phyloP scores from a whole-genome alignment of 2,113 vertebrate genomes.

The Caloenas nicobarica region DNA sequence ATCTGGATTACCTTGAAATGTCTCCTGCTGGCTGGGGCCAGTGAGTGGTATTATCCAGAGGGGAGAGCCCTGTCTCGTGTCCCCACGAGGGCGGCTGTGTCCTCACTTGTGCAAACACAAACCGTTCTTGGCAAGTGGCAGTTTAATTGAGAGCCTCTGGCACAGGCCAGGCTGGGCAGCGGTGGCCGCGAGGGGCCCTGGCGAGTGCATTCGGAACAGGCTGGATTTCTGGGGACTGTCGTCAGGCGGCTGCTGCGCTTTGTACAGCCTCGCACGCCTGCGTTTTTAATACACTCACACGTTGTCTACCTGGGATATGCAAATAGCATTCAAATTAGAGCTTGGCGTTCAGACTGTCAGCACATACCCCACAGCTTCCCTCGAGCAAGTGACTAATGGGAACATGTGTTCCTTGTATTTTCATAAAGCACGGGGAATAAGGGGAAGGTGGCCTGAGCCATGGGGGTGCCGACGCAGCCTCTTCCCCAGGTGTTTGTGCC shows the following conservation, averaged over 20 bases:
- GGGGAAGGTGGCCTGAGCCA: conserved; percentile 23
- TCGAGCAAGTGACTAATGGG: conserved; percentile 79
- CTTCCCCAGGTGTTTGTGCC: not conserved
- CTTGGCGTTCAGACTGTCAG: conserved; percentile 58
- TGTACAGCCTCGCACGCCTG: not conserved
- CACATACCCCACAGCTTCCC: conserved; percentile 76
- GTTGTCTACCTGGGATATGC: conserved; percentile 78
- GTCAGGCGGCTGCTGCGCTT: conserved; percentile 9
- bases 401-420: conserved; percentile 80
- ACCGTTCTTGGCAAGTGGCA: conserved; percentile 56
- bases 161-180: no score
- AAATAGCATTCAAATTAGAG: conserved; percentile 78
- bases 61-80: not conserved
- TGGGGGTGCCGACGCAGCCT: not conserved
- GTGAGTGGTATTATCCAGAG: not conserved
- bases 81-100: not conserved
- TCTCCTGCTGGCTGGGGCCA: not conserved
- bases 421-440: conserved; percentile 33
- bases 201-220: not conserved
- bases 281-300: not conserved
- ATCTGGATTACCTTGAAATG: not conserved
- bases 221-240: conserved; percentile 35
- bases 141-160: conserved; percentile 72
- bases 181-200: conserved; percentile 15
- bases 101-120: conserved; percentile 37